These are phyloP conservation scores for Bolinopsis microptera DNA, from an alignment of 37 sponge, comb jelly and placozoan genomes.

Conservation along the genomic window DNA sequence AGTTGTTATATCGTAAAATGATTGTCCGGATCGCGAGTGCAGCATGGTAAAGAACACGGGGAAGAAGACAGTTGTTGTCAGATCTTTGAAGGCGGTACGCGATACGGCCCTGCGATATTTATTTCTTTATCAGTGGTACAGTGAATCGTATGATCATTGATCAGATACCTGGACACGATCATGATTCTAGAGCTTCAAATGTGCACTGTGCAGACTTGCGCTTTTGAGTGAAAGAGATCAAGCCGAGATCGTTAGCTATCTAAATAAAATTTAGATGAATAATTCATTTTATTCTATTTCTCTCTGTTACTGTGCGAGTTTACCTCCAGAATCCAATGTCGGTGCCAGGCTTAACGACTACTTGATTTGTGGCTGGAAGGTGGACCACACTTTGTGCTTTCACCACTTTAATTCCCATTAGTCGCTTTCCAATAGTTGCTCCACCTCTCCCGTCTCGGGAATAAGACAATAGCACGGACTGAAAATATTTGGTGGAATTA, in stretches of 20 bases:
- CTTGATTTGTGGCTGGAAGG: neutral
- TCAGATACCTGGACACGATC: no score
- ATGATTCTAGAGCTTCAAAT: no score
- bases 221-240: no score
- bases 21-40: conserved; percentile 37
- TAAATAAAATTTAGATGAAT: no score
- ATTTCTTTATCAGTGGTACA: neutral
- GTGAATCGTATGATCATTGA: no score
- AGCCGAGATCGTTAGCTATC: no score
- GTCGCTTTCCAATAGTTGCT: conserved; percentile 20
- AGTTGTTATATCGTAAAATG: conserved; percentile 34
- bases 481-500: no score
- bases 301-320: neutral
- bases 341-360: conserved; percentile 27
- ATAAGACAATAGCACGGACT: neutral
- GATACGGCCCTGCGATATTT: conserved; percentile 49
- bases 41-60: conserved; percentile 56
- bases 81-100: conserved; percentile 55
- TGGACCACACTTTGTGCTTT: neutral
- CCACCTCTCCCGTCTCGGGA: conserved; percentile 42
- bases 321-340: conserved; percentile 65
- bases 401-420: conserved; percentile 49
- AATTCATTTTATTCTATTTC: neutral
- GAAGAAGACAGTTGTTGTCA: conserved; percentile 37
- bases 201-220: no score